These are phyloP conservation scores for Tragelaphus eurycerus DNA, from an alignment of 2,797 vertebrate genomes.

Conservation along the genomic window DNA sequence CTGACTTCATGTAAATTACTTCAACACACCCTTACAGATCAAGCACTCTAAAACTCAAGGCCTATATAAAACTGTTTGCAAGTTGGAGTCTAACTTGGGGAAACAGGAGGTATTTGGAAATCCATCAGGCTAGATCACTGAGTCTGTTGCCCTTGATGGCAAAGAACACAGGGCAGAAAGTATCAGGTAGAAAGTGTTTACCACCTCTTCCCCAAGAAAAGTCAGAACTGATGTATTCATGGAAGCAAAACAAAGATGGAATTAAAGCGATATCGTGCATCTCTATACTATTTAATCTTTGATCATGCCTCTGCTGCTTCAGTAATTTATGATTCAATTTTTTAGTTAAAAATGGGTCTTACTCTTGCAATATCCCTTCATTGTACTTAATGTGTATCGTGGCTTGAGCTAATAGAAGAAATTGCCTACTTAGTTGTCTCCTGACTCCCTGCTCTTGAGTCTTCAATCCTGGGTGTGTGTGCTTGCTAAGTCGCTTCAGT, in stretches of 20 bases:
- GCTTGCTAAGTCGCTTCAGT: not conserved
- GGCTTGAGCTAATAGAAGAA: not conserved
- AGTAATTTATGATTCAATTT: not conserved
- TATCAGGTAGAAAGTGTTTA: not conserved
- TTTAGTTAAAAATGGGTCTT: not conserved
- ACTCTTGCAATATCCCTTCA: not conserved
- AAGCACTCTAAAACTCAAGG: not conserved
- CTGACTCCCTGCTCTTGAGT: not conserved
- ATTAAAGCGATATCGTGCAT: not conserved
- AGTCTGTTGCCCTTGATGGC: not conserved
- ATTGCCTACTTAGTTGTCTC: not conserved
- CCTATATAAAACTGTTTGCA: not conserved
- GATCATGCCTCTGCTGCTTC: not conserved
- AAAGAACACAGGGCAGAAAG: not conserved
- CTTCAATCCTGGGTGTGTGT: not conserved
- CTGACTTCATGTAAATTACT: not conserved
- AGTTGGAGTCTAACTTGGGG: not conserved
- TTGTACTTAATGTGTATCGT: not conserved
- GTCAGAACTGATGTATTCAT: not conserved
- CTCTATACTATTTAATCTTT: not conserved
- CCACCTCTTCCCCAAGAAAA: not conserved
- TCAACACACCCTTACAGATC: not conserved
- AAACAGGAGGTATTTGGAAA: not conserved
- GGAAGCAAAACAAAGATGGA: not conserved
- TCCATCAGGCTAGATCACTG: not conserved